A percentile compares a stretch with the other conserved stretches of the same genome.
Evolutionary conservation across 2,797 vertebrate species (phyloP).

Genomic region (Myoxocephalus aenaeus): DNA sequence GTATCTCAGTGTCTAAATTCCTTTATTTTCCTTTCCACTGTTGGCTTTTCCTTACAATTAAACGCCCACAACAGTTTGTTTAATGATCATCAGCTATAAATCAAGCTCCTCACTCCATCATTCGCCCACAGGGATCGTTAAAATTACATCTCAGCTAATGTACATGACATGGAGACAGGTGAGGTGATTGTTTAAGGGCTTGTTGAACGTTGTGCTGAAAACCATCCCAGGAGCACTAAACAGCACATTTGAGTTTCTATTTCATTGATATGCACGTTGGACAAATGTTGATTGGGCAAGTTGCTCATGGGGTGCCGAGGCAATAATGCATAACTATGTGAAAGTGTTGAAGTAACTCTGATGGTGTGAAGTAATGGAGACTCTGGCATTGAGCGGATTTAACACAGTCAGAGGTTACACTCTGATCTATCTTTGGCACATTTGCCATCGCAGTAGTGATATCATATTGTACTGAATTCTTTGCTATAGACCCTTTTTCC

Average conservation of each 20-base stretch:
- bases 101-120: neutral
- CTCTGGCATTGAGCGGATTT: neutral
- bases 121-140: constrained; percentile 25
- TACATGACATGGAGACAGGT: constrained; percentile 31
- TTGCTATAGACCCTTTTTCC: neutral
- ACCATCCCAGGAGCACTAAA: neutral
- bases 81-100: constrained; percentile 33
- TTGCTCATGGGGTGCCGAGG: neutral
- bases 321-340: neutral
- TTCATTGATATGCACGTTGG: constrained; percentile 10
- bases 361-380: constrained; percentile 14
- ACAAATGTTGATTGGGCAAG: constrained; percentile 16
- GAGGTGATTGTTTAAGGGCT: constrained; percentile 13
- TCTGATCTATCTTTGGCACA: neutral
- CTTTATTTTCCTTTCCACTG: constrained; percentile 9
- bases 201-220: constrained; percentile 1
- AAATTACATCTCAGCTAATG: constrained; percentile 14
- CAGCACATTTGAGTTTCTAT: neutral
- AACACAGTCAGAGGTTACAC: neutral
- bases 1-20: constrained; percentile 17
- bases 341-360: constrained; percentile 10
- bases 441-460: neutral
- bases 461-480: neutral
- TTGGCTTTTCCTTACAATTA: neutral
- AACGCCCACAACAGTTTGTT: constrained; percentile 13